Percentiles rank a stretch among this genome's conserved stretches.
These are phyloP conservation scores for Keiferia lycopersicella DNA, from an alignment of 2,888 invertebrate genomes.

Conservation along the genomic window DNA sequence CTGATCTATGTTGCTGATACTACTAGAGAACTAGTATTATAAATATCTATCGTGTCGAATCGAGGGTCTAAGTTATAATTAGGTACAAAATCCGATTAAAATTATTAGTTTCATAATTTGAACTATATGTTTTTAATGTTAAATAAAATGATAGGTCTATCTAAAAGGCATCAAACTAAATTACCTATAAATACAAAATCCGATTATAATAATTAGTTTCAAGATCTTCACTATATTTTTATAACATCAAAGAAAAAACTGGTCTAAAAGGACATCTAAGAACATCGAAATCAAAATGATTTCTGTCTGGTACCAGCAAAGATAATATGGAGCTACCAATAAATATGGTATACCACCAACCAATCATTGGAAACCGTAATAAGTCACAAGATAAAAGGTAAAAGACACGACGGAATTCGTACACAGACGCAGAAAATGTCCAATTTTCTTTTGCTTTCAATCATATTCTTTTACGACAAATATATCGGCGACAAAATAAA, in stretches of 20 bases:
- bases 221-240: no score
- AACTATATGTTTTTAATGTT: no score
- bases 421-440: background rate
- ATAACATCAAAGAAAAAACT: background rate
- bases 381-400: conserved; percentile 5
- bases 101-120: no score
- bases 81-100: no score
- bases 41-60: no score
- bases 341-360: background rate
- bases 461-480: background rate
- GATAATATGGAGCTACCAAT: no score
- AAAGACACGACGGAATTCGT: conserved; percentile 11
- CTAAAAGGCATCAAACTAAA: no score
- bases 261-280: background rate
- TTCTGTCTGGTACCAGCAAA: background rate
- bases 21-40: no score
- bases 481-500: conserved; percentile 36
- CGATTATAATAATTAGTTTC: background rate
- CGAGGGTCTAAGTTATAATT: no score
- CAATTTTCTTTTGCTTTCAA: conserved; percentile 22
- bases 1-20: no score
- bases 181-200: no score
- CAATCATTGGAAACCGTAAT: conserved; percentile 17
- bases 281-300: background rate
- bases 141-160: no score